Evolutionary conservation across 1,140 invertebrate genomes (phyloP), one percentile per base, ranked within the genome.

Genomic region (Drosophila hydei): DNA sequence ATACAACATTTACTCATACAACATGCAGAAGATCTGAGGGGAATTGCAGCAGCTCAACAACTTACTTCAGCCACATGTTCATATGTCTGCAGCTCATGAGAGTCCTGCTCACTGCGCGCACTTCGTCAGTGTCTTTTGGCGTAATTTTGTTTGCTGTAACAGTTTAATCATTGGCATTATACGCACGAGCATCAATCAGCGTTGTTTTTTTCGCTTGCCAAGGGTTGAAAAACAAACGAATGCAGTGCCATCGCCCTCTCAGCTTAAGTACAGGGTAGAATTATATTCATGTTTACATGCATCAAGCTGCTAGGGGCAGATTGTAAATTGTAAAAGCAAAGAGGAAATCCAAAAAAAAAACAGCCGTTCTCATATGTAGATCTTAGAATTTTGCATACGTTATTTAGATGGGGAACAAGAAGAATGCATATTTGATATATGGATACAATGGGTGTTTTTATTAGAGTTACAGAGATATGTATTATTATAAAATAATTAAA

Each of bases 91-190:
- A 45, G 23, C 11, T 21, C 50, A 48, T 58, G 42, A n/a, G 43
- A 38, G 18, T 47, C 38, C 38, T 42, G n/a, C 16, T 16, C 54
- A 54, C 51, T 51, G 40, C 25, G 73, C 45, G 75, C 80, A 77
- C 74, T 85, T 80, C 80, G 73, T 84, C 81, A 85, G 84, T 87
- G 81, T 81, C 81, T 87, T 85, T 75, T 62, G 77, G 27, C 42
- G 70, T 68, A 87, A 67, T 69, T 87, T 72, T 77, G 81, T 85
- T 87, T 72, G 74, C 74, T 70, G 70, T 75, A 75, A 74, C 81
- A 85, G 81, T 77, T 85, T 85, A 85, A 87, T 85, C 81, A 85
- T 80, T 62, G 67, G 74, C 77, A 87, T 87, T 87, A 80, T 74
- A 77, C 65, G 69, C 75, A 72, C 62, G 63, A 50, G 51, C 63